A percentile compares a stretch with the other conserved stretches of the same genome.
phyloP scores from a whole-genome alignment of 2,797 vertebrate species.

The Dendrocincla tyrannina region DNA sequence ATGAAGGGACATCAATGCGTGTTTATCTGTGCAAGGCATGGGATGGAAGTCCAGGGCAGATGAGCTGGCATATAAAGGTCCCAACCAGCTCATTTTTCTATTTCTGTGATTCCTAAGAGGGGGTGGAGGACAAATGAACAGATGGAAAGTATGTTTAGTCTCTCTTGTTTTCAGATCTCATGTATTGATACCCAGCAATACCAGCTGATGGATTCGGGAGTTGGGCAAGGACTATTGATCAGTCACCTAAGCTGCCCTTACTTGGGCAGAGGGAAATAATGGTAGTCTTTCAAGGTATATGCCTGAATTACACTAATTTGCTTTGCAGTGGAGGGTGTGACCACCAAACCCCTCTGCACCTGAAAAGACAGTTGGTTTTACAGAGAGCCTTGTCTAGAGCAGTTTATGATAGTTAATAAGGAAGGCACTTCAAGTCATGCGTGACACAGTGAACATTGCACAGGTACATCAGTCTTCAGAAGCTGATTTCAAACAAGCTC shows the following conservation, averaged over 20 bases:
- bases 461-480: background rate
- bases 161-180: background rate
- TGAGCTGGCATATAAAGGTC: background rate
- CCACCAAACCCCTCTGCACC: background rate
- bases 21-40: background rate
- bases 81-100: background rate
- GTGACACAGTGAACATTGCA: background rate
- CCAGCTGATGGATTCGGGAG: background rate
- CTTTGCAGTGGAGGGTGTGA: background rate
- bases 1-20: background rate
- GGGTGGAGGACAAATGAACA: background rate
- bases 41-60: rapidly evolving
- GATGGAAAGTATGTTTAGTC: background rate
- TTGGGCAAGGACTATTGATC: background rate
- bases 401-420: background rate
- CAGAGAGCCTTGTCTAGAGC: background rate
- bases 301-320: background rate
- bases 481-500: background rate
- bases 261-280: background rate
- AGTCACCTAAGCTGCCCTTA: background rate
- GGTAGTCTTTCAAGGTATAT: background rate
- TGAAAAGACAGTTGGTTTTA: background rate
- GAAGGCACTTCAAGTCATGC: background rate
- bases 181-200: background rate
- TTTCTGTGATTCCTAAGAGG: background rate